A percentile compares a stretch with the other conserved stretches of the same genome.
phyloP scores from a whole-genome alignment of 2,888 invertebrate genomes.

The Ichneumoninae sp. region DNA sequence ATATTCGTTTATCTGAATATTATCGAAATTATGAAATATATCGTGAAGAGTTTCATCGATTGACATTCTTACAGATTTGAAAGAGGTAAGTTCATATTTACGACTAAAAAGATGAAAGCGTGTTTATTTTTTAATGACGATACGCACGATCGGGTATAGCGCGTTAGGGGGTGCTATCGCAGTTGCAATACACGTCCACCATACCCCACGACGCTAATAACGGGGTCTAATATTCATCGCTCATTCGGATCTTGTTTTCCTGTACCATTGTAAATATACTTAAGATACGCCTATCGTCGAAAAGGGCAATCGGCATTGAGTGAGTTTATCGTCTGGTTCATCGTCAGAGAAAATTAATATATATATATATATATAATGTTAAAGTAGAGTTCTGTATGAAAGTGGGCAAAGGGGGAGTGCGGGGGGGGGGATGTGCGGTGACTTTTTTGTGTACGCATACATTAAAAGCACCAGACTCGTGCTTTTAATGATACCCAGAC shows the following conservation, averaged over 20 bases:
- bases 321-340: conserved; percentile 24
- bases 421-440: background rate
- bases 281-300: conserved; percentile 14
- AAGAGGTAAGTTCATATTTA: background rate
- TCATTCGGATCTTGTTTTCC: conserved; percentile 20
- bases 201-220: conserved; percentile 12
- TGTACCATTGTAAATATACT: conserved; percentile 54
- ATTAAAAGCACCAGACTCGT: conserved; percentile 30
- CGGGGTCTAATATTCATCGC: background rate
- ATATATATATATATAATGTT: conserved; percentile 26
- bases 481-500: conserved; percentile 28
- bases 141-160: conserved; percentile 9
- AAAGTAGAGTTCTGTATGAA: conserved; percentile 51
- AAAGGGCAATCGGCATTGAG: background rate
- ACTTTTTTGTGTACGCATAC: conserved; percentile 17
- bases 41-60: conserved; percentile 47
- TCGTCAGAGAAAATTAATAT: conserved; percentile 33
- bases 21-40: background rate
- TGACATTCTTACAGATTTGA: conserved; percentile 30
- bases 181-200: conserved; percentile 16
- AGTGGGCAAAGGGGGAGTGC: background rate
- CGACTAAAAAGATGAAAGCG: background rate
- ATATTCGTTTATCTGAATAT: background rate
- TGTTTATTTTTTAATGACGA: conserved; percentile 35
- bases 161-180: background rate